These are phyloP conservation scores for Chaenodraco wilsoni DNA, from an alignment of 2,797 vertebrate species.

Conservation along the genomic window DNA sequence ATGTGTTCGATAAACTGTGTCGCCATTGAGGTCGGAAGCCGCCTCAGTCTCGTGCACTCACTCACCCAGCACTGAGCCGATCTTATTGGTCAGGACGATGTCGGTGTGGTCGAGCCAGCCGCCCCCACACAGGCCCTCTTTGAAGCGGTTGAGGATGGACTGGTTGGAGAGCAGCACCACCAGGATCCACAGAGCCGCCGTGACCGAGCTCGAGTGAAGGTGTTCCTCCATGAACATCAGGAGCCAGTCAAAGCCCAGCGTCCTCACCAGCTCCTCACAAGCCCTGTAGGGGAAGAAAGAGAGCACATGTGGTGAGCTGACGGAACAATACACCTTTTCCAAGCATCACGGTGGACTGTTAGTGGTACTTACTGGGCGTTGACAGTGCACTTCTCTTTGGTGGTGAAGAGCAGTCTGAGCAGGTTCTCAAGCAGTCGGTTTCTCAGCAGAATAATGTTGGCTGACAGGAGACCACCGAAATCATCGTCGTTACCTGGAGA, in stretches of 20 bases:
- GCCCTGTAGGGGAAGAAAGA: slow-evolving; percentile 81
- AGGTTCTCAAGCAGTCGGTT: slow-evolving; percentile 95
- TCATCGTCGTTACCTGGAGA: slow-evolving; percentile 91
- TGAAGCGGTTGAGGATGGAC: slow-evolving; percentile 92
- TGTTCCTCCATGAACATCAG: slow-evolving; percentile 99
- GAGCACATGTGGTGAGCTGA: not conserved
- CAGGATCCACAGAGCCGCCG: slow-evolving; percentile 93
- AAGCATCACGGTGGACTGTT: not conserved
- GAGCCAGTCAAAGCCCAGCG: slow-evolving; percentile 96
- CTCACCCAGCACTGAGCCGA: slow-evolving; percentile 97
- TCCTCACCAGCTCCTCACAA: slow-evolving; percentile 94
- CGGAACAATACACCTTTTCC: too few relatives aligned
- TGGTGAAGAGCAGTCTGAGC: slow-evolving; percentile 92
- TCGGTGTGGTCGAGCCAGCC: slow-evolving; percentile 99
- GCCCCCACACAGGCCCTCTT: slow-evolving; percentile 94
- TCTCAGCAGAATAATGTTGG: slow-evolving; percentile 93
- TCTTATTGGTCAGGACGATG: slow-evolving; percentile 97
- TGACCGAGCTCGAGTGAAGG: slow-evolving; percentile 94
- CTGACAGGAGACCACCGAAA: slow-evolving; percentile 93
- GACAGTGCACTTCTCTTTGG: slow-evolving; percentile 93
- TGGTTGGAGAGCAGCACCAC: slow-evolving; percentile 95
- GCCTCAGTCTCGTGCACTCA: slow-evolving; percentile 31
- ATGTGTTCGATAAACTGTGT: not conserved
- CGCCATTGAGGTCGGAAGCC: not conserved
- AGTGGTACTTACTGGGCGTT: slow-evolving; percentile 90